Conservation (phyloP, 2,113 vertebrate species). For the Pseudonaja textilis region DNA sequence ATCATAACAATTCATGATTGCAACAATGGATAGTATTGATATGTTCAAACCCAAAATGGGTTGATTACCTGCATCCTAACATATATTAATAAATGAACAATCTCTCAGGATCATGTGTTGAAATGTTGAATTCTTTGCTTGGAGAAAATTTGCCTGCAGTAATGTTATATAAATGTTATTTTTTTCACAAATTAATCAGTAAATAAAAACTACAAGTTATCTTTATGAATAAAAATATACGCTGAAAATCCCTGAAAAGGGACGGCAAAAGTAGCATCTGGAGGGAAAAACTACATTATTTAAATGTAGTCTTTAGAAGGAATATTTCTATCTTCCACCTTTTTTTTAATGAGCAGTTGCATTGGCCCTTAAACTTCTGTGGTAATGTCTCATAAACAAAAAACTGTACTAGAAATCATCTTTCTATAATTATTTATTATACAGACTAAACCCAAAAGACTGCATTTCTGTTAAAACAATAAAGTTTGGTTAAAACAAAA, state of each 20-base stretch:
- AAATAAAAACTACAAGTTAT: background rate
- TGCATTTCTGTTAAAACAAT: slow-evolving; percentile 34
- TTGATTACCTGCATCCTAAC: background rate
- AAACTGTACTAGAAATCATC: background rate
- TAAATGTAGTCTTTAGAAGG: slow-evolving; percentile 13
- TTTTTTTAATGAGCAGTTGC: slow-evolving; percentile 22
- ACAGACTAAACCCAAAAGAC: slow-evolving; percentile 22
- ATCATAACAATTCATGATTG: background rate
- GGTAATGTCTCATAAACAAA: background rate
- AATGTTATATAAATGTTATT: background rate
- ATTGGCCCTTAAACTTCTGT: background rate
- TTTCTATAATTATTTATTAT: slow-evolving; percentile 38
- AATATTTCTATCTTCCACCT: slow-evolving; percentile 21
- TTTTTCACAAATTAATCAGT: slow-evolving; percentile 21
- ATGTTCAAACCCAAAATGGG: background rate
- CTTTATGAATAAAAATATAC: slow-evolving; percentile 19
- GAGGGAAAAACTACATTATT: background rate
- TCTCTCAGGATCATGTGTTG: background rate
- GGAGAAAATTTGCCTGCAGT: background rate
- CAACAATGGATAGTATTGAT: background rate
- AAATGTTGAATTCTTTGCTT: background rate
- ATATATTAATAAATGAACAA: background rate
- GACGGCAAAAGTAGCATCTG: background rate
- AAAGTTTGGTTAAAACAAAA: slow-evolving; percentile 13
- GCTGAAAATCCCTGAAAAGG: background rate